Base-by-base conservation (phyloP, 1,140 invertebrate species). In the Drosophila orena region DNA sequence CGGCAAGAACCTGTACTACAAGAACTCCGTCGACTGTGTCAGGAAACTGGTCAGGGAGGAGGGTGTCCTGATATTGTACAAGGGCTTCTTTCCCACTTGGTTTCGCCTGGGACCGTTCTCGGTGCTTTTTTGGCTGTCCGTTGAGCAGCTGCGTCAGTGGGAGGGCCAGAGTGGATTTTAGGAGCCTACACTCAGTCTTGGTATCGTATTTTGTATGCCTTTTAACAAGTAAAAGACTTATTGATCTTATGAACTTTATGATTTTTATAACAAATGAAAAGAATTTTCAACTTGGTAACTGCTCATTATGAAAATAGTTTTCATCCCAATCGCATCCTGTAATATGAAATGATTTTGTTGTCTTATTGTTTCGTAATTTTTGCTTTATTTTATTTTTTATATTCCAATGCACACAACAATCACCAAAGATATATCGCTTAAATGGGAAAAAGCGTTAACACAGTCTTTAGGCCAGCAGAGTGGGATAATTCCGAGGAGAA, bases 71-170 rank as follows among this genome's bases (percentile, higher is more conserved):
- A 49, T 49, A 2, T 14, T 89, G 1, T 88, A 83, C 40, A 88
- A 79, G 43, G 84, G 79, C 3, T 17, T 88, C 0, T n/a, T 88
- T 1, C 79, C 83, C 4, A 72, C 61, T 27, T 89, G 79, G 75
- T 46, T 83, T 5, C 52, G 79, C 2, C n/a, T 88, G 5, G 75
- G 83, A 2, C 65, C 83, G 3, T 88, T 80, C 65, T 88, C 83
- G 7, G 57, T 88, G 3, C 24, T 88, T 0, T 88, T 88, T 50
- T 88, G 84, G 84, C 14, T 89, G 8, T 75, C 79, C 0, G 24
- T 89, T 2, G 83, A 88, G 5, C 65, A 89, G 15, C n/a, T 85
- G 42, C 81, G 77, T 11, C 46, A 73, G 12, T 65, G 66, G 62
- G 66, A 85, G n/a, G 81, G 81, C 3, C 81, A 85, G 37, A 30